Percentiles rank a stretch among this genome's conserved stretches.
These are phyloP conservation scores for Drosophila algonquin DNA, from an alignment of 2,888 invertebrate genomes.

Conservation along the genomic window DNA sequence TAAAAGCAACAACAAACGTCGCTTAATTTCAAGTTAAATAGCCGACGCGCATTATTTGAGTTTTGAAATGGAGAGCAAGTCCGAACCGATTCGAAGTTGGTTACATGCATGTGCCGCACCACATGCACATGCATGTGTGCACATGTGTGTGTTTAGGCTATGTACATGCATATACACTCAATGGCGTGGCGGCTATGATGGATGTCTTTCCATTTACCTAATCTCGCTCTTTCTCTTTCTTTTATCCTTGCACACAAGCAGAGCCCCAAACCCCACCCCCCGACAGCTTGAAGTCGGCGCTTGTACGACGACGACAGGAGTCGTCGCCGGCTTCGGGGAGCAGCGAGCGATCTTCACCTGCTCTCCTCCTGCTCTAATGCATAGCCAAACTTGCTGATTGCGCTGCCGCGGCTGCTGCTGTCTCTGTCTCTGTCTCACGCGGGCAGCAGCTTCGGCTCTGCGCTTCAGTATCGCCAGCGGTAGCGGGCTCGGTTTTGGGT, in stretches of 20 bases:
- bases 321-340: neutral
- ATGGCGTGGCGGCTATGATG: neutral
- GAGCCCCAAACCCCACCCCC: neutral
- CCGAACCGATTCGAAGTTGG: constrained; percentile 48
- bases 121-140: neutral
- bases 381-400: neutral
- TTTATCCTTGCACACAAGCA: no score
- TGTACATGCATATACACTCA: neutral
- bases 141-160: constrained; percentile 13
- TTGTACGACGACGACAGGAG: neutral
- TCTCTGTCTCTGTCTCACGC: neutral
- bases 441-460: constrained; percentile 8
- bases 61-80: constrained; percentile 77
- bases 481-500: constrained; percentile 7
- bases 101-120: constrained; percentile 20
- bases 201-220: neutral
- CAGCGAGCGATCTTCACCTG: neutral
- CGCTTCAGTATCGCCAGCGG: constrained; percentile 13
- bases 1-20: constrained; percentile 62
- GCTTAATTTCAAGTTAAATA: constrained; percentile 77
- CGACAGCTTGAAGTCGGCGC: neutral
- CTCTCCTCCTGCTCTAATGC: neutral
- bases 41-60: constrained; percentile 77
- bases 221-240: constrained; percentile 1
- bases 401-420: neutral